Base-by-base conservation (phyloP, 2,113 vertebrate species). In the Rhinolophus sinicus region DNA sequence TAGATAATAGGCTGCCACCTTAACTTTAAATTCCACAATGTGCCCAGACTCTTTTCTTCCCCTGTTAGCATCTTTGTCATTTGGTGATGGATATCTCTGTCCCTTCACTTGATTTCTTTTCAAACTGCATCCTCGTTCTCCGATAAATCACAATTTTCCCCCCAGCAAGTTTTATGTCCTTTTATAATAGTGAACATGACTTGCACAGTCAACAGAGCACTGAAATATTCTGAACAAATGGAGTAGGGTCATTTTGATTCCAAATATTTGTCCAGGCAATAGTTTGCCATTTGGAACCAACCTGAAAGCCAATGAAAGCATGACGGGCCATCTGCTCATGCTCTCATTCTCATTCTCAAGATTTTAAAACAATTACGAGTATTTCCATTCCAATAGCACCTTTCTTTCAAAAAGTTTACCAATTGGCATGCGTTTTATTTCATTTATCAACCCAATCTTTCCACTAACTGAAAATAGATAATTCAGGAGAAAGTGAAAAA, bases 141-240 rank as follows among this genome's bases (percentile, higher is more conserved):
- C 95, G 98, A 98, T 98, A 98, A 97, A 98, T 98, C 97, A 98
- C 69, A 93, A 96, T 82, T 58, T 52, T 13, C 1, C 15, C 15
- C 19, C 97, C 97, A 98, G 98, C 98, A 98, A 97, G 94, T 97
- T 98, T 98, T 98, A 82, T 98, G 98, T 98, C 98, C 98, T 98
- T 95, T 98, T 97, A 98, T 98, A 98, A 98, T 89, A 98, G 97
- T 97, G 88, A 97, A 97, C 78, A 98, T 97, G 97, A 98, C 97
- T 98, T 95, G 92, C 97, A 98, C 97, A 97, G 98, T 97, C 98
- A 98, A 98, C 97, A 99, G 97, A 97, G 97, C 97, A 98, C 96
- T 97, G 95, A 98, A 98, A 99, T 92, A 91, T 98, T 98, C 98
- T 96, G 56, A 98, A 93, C 97, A 98, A 98, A 97, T 97, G 98